Evolutionary conservation across 2,888 invertebrate genomes (phyloP).

Genomic region (Chalcosyrphus nemorum): DNA sequence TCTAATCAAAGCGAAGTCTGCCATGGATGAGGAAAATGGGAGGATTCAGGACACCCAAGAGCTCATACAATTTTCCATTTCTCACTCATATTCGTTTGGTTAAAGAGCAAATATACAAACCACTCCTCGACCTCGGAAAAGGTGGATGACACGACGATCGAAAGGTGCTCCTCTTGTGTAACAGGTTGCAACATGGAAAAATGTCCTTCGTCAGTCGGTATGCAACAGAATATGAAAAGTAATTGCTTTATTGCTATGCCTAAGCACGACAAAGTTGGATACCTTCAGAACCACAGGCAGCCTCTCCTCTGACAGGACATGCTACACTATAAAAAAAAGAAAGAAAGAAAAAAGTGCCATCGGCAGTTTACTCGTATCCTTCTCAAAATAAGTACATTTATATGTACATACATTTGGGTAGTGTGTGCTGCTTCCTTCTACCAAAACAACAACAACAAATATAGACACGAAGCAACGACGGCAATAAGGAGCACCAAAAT

Average conservation of each 20-base stretch:
- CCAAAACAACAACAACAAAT: neutral
- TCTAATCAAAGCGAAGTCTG: too few relatives aligned
- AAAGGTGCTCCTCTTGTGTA: conserved; percentile 30
- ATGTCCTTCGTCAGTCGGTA: neutral
- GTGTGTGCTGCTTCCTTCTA: neutral
- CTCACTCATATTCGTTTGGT: too few relatives aligned
- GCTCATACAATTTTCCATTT: too few relatives aligned
- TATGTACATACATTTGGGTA: conserved; percentile 39
- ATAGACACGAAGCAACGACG: neutral
- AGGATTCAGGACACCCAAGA: too few relatives aligned
- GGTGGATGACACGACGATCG: conserved; percentile 30
- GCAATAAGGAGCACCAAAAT: neutral
- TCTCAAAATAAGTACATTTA: conserved; percentile 44
- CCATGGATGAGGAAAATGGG: too few relatives aligned
- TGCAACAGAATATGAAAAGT: conserved; percentile 48
- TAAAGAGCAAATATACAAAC: too few relatives aligned
- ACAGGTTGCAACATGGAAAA: conserved; percentile 34
- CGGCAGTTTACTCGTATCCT: conserved; percentile 35
- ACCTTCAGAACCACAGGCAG: neutral
- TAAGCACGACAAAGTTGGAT: neutral
- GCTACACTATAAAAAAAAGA: too few relatives aligned
- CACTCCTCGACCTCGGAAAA: neutral
- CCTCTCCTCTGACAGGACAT: conserved; percentile 3
- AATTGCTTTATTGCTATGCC: conserved; percentile 26
- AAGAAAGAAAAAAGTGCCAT: conserved; percentile 15